Conservation (phyloP, 2,113 vertebrate genomes). For the Chelonoidis abingdonii region DNA sequence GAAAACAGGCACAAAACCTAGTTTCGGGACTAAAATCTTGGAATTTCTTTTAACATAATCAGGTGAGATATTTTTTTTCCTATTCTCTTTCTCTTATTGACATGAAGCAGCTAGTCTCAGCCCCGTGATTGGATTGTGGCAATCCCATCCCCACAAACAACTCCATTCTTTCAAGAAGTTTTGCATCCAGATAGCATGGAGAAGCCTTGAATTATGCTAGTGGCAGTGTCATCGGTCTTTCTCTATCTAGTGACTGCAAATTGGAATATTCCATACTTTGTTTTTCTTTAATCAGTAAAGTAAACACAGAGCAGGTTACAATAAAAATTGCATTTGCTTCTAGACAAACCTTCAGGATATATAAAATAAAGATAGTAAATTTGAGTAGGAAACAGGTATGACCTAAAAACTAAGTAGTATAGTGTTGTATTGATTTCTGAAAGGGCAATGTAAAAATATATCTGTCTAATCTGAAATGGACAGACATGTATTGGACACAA, state of each 20-base stretch:
- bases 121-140: neutral
- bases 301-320: constrained; percentile 22
- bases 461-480: constrained; percentile 38
- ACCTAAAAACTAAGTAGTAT: neutral
- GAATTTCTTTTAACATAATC: neutral
- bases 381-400: constrained; percentile 39
- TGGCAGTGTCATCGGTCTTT: neutral
- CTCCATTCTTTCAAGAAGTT: constrained; percentile 3
- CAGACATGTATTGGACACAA: constrained; percentile 25
- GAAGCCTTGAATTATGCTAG: neutral
- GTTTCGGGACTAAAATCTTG: neutral
- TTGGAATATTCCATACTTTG: constrained; percentile 26
- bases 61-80: constrained; percentile 1
- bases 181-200: neutral
- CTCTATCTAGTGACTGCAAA: constrained; percentile 11
- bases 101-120: neutral
- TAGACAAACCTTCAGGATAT: neutral
- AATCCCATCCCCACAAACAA: neutral
- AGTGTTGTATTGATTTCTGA: constrained; percentile 50
- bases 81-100: neutral
- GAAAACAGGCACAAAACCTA: neutral
- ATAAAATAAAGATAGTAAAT: neutral
- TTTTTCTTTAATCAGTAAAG: neutral
- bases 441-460: constrained; percentile 30
- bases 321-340: neutral